These are phyloP conservation scores for Bemisia tabaci DNA, from an alignment of 1,140 invertebrate species.

Conservation along the genomic window DNA sequence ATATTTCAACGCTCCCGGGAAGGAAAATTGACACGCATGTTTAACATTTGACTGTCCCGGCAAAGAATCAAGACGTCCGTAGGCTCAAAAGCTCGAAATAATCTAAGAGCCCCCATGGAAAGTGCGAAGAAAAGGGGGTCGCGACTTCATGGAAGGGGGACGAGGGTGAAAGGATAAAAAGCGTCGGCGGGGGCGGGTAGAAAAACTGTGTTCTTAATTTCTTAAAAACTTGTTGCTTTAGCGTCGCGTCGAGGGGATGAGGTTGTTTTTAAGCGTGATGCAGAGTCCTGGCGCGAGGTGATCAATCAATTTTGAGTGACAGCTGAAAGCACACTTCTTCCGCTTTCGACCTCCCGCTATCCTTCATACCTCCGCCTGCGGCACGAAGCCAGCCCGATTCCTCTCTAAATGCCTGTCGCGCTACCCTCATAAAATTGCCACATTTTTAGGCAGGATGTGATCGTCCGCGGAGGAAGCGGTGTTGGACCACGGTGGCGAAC, in stretches of 20 bases:
- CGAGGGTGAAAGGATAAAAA: no score
- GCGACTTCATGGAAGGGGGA: no score
- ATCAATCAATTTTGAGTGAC: constrained; percentile 8
- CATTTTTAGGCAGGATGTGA: background rate
- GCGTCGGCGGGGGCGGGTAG: no score
- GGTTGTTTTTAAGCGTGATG: background rate
- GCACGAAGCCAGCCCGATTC: background rate
- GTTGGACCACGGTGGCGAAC: no score
- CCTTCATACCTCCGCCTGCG: background rate
- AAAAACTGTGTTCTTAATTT: constrained; percentile 10
- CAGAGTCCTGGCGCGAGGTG: background rate
- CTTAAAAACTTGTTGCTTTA: background rate
- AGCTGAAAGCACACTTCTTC: background rate
- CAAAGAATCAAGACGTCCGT: no score
- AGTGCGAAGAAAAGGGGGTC: no score
- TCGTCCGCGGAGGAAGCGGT: no score
- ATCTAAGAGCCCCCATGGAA: no score
- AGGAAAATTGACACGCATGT: no score
- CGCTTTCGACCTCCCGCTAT: background rate
- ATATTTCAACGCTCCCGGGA: no score
- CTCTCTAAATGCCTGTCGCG: background rate
- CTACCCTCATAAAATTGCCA: background rate
- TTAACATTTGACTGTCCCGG: no score
- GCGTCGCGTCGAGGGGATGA: background rate
- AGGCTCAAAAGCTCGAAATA: no score